Conservation (phyloP, 2,888 invertebrate genomes). For the Coremacera marginata region DNA sequence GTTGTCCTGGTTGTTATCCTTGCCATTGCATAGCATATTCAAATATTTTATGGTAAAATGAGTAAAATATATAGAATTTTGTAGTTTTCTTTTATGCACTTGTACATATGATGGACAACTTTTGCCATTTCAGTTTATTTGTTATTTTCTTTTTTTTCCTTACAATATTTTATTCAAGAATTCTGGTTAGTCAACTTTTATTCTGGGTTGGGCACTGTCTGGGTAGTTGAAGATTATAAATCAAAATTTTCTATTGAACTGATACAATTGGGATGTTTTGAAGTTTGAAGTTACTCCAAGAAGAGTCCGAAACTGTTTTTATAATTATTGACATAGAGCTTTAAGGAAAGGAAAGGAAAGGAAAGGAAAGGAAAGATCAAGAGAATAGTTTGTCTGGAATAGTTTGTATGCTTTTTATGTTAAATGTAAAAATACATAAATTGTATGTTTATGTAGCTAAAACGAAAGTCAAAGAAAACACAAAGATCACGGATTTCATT, state of each 20-base stretch:
- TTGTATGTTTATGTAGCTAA: too few species aligned
- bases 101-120: slow-evolving; percentile 18
- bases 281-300: not conserved
- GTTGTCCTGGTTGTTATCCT: slow-evolving; percentile 1
- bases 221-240: slow-evolving; percentile 34
- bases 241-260: slow-evolving; percentile 33
- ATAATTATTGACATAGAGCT: too few species aligned
- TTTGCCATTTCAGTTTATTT: slow-evolving; percentile 33
- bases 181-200: slow-evolving; percentile 11
- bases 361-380: too few species aligned
- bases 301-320: not conserved
- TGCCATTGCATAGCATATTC: slow-evolving; percentile 43
- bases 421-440: too few species aligned
- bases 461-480: too few species aligned
- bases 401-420: too few species aligned
- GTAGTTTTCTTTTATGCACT: slow-evolving; percentile 48
- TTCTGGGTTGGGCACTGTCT: not conserved
- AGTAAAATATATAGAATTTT: slow-evolving; percentile 51
- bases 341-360: too few species aligned
- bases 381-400: too few species aligned
- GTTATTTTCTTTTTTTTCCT: slow-evolving; percentile 40
- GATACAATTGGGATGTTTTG: not conserved
- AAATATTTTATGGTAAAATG: slow-evolving; percentile 57
- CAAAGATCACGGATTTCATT: too few species aligned
- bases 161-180: not conserved